Evolutionary conservation across 1,140 invertebrate genomes (phyloP).

Genomic region (Parapsyche elsis): DNA sequence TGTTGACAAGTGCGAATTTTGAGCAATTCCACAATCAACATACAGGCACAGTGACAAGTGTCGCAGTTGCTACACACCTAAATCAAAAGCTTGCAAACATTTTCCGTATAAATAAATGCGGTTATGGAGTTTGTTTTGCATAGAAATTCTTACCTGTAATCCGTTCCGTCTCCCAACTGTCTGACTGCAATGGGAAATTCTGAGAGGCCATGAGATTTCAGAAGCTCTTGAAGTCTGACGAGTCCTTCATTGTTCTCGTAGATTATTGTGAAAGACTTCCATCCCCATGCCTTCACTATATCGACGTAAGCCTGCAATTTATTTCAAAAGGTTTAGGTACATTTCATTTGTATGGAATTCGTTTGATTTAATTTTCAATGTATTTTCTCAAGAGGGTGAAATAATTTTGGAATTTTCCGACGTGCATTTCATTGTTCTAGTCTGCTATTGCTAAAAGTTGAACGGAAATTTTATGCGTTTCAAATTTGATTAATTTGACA

Average conservation of each 20-base stretch:
- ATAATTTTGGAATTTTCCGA: no score
- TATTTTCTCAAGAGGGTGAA: no score
- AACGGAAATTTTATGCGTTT: no score
- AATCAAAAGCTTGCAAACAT: not conserved
- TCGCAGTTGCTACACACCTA: no score
- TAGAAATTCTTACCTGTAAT: constrained; percentile 75
- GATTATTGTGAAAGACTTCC: constrained; percentile 94
- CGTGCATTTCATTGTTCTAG: no score
- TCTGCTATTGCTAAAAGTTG: no score
- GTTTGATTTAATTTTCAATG: not conserved
- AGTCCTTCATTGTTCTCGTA: constrained; percentile 96
- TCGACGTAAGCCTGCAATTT: constrained; percentile 86
- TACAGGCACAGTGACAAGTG: no score
- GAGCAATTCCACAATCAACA: no score
- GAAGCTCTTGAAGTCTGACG: constrained; percentile 89
- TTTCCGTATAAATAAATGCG: not conserved
- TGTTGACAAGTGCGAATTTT: not conserved
- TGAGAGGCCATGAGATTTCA: constrained; percentile 88
- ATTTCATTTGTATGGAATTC: not conserved
- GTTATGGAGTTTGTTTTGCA: not conserved
- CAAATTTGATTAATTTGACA: no score
- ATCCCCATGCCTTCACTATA: constrained; percentile 87
- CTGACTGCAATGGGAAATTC: constrained; percentile 84
- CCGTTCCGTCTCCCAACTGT: constrained; percentile 81
- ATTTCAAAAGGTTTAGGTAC: constrained; percentile 25